Conservation (phyloP, 37 sponge, comb jelly and placozoan species). For the Beroe forskalii region DNA sequence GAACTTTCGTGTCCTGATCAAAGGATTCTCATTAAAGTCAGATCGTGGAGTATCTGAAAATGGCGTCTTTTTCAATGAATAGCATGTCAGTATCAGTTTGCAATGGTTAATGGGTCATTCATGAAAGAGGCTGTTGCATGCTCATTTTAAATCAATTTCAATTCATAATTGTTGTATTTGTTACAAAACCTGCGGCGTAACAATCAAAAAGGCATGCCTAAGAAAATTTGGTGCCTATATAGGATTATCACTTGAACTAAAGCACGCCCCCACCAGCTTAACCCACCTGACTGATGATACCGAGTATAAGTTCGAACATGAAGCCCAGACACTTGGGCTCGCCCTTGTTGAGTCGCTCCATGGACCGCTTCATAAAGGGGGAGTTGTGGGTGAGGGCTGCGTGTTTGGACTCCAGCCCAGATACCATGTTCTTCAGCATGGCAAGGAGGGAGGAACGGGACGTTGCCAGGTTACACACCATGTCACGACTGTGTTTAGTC, state of each 20-base stretch:
- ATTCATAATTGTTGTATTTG: no score
- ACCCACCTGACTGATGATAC: constrained; percentile 8
- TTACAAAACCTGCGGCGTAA: no score
- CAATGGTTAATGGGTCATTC: no score
- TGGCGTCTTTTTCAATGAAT: no score
- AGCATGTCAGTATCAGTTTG: no score
- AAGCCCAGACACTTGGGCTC: constrained; percentile 42
- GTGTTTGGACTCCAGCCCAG: constrained; percentile 15
- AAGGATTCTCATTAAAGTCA: no score
- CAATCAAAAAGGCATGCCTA: no score
- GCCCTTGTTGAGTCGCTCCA: constrained; percentile 26
- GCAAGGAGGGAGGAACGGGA: constrained; percentile 20
- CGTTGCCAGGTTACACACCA: constrained; percentile 45
- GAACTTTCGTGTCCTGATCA: constrained; percentile 32
- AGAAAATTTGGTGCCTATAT: no score
- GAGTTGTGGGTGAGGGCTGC: constrained; percentile 1
- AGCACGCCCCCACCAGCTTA: background rate
- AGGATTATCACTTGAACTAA: no score
- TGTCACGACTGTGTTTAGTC: constrained; percentile 5
- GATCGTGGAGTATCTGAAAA: no score
- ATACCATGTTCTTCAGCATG: background rate
- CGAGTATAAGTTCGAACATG: constrained; percentile 18
- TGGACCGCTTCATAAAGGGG: background rate
- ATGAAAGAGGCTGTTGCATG: no score
- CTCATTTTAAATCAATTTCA: no score